Evolutionary conservation across 2,797 vertebrate species (phyloP).

Genomic region (Falco cherrug): DNA sequence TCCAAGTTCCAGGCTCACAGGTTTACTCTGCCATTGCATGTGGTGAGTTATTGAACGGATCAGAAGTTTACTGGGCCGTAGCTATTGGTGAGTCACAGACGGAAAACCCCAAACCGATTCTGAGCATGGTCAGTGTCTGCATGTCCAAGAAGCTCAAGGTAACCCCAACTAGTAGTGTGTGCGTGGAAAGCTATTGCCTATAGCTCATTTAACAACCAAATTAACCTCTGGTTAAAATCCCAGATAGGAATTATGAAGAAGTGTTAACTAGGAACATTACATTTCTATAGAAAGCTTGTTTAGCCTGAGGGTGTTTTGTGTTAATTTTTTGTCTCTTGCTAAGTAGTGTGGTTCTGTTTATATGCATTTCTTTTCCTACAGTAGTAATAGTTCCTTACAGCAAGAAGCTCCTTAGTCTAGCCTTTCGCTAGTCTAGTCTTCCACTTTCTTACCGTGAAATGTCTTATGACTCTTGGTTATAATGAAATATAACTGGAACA

Average conservation of each 20-base stretch:
- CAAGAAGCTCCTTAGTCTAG: background rate
- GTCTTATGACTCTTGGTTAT: background rate
- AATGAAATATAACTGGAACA: background rate
- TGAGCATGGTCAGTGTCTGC: constrained; percentile 77
- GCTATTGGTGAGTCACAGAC: constrained; percentile 87
- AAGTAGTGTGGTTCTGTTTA: background rate
- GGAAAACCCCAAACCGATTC: constrained; percentile 11
- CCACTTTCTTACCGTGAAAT: background rate
- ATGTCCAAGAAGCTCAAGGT: constrained; percentile 74
- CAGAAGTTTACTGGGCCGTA: constrained; percentile 92
- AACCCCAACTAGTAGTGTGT: constrained; percentile 51
- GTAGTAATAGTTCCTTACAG: background rate
- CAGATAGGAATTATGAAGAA: background rate
- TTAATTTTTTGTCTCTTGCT: background rate
- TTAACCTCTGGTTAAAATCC: constrained; percentile 48
- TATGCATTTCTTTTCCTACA: background rate
- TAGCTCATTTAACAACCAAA: constrained; percentile 40
- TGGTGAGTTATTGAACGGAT: constrained; percentile 87
- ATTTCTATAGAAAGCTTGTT: background rate
- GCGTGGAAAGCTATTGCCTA: background rate
- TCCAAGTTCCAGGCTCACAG: constrained; percentile 92
- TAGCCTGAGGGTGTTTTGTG: background rate
- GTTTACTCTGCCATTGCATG: constrained; percentile 95
- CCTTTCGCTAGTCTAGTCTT: background rate
- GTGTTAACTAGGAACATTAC: background rate